Percentiles rank a stretch among this genome's conserved stretches.
phyloP scores from a whole-genome alignment of 2,888 invertebrate species.

The Odontomyia ornata region DNA sequence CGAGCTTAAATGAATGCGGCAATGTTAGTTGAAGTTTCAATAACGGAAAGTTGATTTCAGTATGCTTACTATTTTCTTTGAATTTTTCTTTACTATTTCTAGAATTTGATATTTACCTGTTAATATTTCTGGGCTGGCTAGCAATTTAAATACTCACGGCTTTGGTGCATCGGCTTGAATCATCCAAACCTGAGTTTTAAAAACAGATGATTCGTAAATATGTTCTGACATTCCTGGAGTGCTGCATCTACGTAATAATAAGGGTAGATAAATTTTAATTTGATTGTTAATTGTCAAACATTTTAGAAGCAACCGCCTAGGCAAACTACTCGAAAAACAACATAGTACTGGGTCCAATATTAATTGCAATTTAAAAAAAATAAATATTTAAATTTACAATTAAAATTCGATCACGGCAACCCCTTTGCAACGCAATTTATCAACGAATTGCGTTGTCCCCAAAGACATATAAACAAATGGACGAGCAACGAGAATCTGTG shows the following conservation, averaged over 20 bases:
- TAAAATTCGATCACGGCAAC: too few species aligned
- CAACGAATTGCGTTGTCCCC: too few species aligned
- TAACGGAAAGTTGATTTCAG: constrained; percentile 64
- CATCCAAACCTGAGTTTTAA: constrained; percentile 62
- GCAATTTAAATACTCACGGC: constrained; percentile 55
- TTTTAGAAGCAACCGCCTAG: too few species aligned
- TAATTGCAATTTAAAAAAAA: too few species aligned
- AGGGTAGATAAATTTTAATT: background rate
- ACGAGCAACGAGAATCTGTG: too few species aligned
- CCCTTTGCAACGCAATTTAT: too few species aligned
- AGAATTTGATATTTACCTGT: background rate
- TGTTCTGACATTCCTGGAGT: constrained; percentile 60
- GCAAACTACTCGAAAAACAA: too few species aligned
- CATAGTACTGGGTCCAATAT: too few species aligned
- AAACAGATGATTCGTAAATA: constrained; percentile 60
- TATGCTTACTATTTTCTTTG: constrained; percentile 54
- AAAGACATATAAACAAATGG: too few species aligned
- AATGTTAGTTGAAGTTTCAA: constrained; percentile 64
- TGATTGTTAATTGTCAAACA: too few species aligned
- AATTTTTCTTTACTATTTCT: constrained; percentile 52
- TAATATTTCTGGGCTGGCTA: background rate
- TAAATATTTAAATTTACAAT: too few species aligned
- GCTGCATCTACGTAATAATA: constrained; percentile 56
- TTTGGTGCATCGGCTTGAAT: constrained; percentile 59
- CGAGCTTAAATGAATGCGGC: constrained; percentile 63